phyloP scores from a whole-genome alignment of 2,888 invertebrate genomes.

The Oscheius sp. region DNA sequence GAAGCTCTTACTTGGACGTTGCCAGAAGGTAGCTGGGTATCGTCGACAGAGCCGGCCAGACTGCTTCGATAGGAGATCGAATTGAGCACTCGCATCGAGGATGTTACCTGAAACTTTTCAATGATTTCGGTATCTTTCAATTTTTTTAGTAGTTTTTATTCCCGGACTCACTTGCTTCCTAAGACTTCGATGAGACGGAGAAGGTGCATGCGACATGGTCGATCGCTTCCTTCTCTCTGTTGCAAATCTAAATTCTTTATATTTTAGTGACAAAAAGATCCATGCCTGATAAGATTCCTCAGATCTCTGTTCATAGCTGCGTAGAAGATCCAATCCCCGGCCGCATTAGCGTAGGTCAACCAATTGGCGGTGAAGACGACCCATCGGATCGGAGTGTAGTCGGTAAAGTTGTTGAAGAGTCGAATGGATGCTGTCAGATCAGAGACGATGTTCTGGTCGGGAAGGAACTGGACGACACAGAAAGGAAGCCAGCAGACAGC shows the following conservation, averaged over 20 bases:
- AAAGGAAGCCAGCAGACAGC: constrained; percentile 71
- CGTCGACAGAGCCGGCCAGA: constrained; percentile 63
- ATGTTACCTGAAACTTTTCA: constrained; percentile 51
- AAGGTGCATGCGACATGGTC: constrained; percentile 70
- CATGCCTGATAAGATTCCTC: constrained; percentile 68
- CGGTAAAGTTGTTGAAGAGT: constrained; percentile 54
- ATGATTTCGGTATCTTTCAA: constrained; percentile 26
- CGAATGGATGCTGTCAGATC: constrained; percentile 53
- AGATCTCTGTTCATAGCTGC: constrained; percentile 71
- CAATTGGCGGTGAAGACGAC: constrained; percentile 64
- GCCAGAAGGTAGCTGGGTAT: constrained; percentile 43
- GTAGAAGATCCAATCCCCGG: constrained; percentile 72
- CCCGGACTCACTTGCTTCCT: constrained; percentile 48
- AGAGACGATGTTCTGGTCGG: constrained; percentile 49
- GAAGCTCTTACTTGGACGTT: constrained; percentile 35
- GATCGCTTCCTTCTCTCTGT: constrained; percentile 70
- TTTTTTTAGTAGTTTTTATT: not conserved
- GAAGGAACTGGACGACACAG: constrained; percentile 58
- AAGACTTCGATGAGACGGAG: constrained; percentile 66
- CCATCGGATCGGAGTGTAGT: constrained; percentile 57
- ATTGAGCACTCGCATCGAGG: constrained; percentile 69
- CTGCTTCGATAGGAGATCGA: constrained; percentile 69
- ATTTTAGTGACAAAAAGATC: not conserved
- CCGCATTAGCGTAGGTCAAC: constrained; percentile 69
- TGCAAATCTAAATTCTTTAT: constrained; percentile 56